These are phyloP conservation scores for Albula glossodonta DNA, from an alignment of 2,113 vertebrate species.

Conservation along the genomic window DNA sequence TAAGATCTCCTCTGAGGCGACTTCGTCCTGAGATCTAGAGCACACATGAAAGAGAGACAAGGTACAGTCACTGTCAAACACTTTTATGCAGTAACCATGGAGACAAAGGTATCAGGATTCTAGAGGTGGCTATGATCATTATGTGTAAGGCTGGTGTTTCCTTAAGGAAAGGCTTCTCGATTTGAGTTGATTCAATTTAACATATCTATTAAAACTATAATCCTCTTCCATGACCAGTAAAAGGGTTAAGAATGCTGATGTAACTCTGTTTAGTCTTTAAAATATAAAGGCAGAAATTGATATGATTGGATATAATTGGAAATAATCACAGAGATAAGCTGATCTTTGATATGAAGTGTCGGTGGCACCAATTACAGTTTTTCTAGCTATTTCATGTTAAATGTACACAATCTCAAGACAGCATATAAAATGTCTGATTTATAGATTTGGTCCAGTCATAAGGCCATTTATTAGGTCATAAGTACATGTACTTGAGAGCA, in stretches of 20 bases:
- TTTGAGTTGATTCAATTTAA: too few relatives aligned
- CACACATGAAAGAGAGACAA: background rate
- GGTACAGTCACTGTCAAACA: background rate
- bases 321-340: too few relatives aligned
- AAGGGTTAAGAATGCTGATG: too few relatives aligned
- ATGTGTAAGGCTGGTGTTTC: background rate
- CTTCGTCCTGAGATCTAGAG: slow-evolving; percentile 74
- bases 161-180: background rate
- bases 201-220: too few relatives aligned
- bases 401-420: background rate
- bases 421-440: background rate
- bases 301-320: too few relatives aligned
- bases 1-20: slow-evolving; percentile 76
- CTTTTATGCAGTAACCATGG: background rate
- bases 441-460: background rate
- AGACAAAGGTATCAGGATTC: too few relatives aligned
- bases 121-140: background rate
- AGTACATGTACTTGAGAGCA: background rate
- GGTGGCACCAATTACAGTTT: too few relatives aligned
- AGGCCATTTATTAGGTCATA: background rate
- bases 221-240: too few relatives aligned
- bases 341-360: too few relatives aligned
- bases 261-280: too few relatives aligned
- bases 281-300: too few relatives aligned
- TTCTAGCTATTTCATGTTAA: too few relatives aligned